Base-by-base conservation (phyloP, 2,113 vertebrate genomes). In the Acrocephalus arundinaceus region DNA sequence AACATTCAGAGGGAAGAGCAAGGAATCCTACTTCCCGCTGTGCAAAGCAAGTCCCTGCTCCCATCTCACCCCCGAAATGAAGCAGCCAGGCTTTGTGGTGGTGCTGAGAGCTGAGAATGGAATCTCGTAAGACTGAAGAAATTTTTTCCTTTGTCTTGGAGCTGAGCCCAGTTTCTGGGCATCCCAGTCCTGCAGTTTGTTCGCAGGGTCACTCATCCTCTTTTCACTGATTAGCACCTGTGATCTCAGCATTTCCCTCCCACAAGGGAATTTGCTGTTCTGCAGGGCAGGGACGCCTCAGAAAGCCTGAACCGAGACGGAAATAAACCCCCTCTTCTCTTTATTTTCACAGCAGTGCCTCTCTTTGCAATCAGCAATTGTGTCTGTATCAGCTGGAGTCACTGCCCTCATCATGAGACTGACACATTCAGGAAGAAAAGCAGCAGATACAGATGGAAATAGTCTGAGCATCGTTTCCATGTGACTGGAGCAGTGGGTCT, bases 401-500 rank as follows among this genome's bases (percentile, higher is more conserved):
- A 33, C 72, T 86, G 93, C 76, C 93, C 92, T 89, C 68, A 59
- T 81, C 77, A 46, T 55, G 86, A 77, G 70, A 66, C 80, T 87
- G 95, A 95, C 96, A 96, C 66, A 51, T 89, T 39, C 77, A 33
- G 83, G 92, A 90, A 58, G 93, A 89, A 90, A 93, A 90, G 92
- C 7, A 84, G 83, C 90, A 93, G 93, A 89, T 65, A 68, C 0
- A 3, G 73, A 62, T 55, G 59, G 96, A 91, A 95, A 93, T 21
- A 89, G 54, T 49, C 70, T 89, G 90, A 87, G 90, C 73, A 68
- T 82, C 9, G 18, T 92, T 96, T 96, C 94, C 88, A 49, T n/a
- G 94, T 94, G 93, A 62, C 83, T 92, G 92, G 58, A 87, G 49
- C 81, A 35, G 45, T 22, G 85, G 77, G 46, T 78, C 86, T 94